A percentile compares a stretch with the other conserved stretches of the same genome.
Conservation (phyloP, 1,140 invertebrate species). For the Tyrophagus putrescentiae region DNA sequence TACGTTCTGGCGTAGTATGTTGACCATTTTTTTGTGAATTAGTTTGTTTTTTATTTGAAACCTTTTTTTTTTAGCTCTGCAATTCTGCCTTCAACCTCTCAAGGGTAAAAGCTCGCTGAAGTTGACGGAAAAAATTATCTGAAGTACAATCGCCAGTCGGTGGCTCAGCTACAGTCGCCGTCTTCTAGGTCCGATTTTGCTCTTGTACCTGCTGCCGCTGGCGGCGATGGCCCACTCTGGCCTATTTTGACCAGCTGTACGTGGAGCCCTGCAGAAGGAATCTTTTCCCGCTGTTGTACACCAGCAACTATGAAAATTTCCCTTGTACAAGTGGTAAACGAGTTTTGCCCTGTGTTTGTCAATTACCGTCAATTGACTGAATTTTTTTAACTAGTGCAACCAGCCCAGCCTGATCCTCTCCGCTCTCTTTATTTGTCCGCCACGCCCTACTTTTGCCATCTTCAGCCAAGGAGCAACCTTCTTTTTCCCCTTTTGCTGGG, state of each 20-base stretch:
- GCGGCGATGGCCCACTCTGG: conserved; percentile 8
- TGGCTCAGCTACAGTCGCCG: not conserved
- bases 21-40: not conserved
- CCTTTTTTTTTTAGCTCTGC: not conserved
- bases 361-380: not conserved
- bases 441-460: not conserved
- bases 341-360: not conserved
- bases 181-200: conserved; percentile 8
- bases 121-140: not conserved
- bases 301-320: conserved; percentile 1
- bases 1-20: not conserved
- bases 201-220: conserved; percentile 1
- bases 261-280: conserved; percentile 5
- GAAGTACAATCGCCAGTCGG: not conserved
- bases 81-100: not conserved
- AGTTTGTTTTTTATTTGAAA: not conserved
- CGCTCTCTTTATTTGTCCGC: not conserved
- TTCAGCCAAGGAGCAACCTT: conserved; percentile 2
- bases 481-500: not conserved
- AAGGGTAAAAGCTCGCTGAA: not conserved
- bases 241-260: conserved; percentile 11
- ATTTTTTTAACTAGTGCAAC: conserved; percentile 10
- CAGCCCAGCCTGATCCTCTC: not conserved
- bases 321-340: not conserved
- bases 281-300: not conserved